Percentiles rank a stretch among this genome's conserved stretches.
Conservation (phyloP, 1,140 invertebrate species). For the Cydia pomonella region DNA sequence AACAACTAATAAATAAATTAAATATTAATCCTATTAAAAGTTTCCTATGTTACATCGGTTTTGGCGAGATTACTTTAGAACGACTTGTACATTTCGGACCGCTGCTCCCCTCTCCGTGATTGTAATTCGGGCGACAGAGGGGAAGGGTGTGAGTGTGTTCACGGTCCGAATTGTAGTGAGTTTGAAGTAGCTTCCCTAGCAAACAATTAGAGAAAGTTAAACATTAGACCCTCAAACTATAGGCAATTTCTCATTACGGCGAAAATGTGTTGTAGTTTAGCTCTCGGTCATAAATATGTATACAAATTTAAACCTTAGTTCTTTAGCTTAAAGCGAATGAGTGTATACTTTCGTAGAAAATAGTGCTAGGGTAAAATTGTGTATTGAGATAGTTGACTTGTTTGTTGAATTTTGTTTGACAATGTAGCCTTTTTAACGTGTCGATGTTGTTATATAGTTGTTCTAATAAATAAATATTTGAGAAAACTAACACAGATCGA, state of each 20-base stretch:
- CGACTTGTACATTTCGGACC: conserved; percentile 19
- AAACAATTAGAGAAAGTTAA: conserved; percentile 35
- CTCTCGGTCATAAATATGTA: not conserved
- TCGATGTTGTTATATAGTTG: too few species aligned
- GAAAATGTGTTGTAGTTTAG: conserved; percentile 11
- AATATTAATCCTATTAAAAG: conserved; percentile 38
- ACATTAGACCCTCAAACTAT: conserved; percentile 30
- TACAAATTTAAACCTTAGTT: not conserved
- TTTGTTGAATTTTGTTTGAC: not conserved
- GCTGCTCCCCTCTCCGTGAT: not conserved
- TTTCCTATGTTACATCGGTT: conserved; percentile 35
- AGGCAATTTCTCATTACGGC: conserved; percentile 28
- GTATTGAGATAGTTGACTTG: not conserved
- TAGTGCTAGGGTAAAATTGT: not conserved
- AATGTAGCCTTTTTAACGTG: not conserved
- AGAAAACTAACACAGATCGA: too few species aligned
- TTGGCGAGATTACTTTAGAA: conserved; percentile 34
- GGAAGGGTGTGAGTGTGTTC: not conserved
- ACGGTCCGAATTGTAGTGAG: conserved; percentile 5
- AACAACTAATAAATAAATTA: conserved; percentile 37
- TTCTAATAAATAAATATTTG: too few species aligned
- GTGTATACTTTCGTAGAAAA: not conserved
- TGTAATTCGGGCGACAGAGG: conserved; percentile 1
- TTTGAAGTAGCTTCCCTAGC: conserved; percentile 18
- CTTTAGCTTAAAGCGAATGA: not conserved